Conservation (phyloP, 2,888 invertebrate genomes). For the Anaspis maculata region DNA sequence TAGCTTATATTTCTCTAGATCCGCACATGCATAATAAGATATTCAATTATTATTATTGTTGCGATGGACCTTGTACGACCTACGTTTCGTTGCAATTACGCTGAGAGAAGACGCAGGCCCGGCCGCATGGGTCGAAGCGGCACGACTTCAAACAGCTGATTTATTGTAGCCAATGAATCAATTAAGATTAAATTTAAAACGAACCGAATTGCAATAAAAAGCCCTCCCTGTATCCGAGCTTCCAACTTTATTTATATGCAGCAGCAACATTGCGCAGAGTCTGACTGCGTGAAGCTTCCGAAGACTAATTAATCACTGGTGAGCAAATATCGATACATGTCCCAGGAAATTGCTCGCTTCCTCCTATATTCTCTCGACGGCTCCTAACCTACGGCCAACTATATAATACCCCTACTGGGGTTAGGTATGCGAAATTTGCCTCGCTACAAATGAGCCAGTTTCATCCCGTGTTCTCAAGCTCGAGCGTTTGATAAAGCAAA, state of each 20-base stretch:
- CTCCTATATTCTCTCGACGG: no score
- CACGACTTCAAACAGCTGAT: conserved; percentile 30
- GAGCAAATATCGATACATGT: conserved; percentile 1
- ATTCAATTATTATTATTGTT: no score
- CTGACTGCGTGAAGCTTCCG: no score
- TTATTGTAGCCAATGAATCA: conserved; percentile 30
- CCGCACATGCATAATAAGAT: no score
- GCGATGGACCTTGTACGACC: no score
- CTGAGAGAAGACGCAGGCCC: conserved; percentile 6
- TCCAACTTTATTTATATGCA: neutral
- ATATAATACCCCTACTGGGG: no score
- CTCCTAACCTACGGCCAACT: no score
- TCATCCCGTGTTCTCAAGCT: no score
- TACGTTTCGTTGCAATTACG: conserved; percentile 17
- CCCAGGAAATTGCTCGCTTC: conserved; percentile 1
- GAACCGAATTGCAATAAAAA: conserved; percentile 10
- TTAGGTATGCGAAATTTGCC: no score
- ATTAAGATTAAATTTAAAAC: conserved; percentile 31
- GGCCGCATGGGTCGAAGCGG: conserved; percentile 11
- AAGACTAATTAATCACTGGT: neutral
- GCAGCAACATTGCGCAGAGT: neutral
- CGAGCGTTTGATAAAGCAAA: no score
- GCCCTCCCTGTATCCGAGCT: neutral
- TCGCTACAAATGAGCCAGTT: no score
- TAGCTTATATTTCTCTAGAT: no score